phyloP scores from a whole-genome alignment of 2,113 vertebrate species.

The Kryptolebias marmoratus region DNA sequence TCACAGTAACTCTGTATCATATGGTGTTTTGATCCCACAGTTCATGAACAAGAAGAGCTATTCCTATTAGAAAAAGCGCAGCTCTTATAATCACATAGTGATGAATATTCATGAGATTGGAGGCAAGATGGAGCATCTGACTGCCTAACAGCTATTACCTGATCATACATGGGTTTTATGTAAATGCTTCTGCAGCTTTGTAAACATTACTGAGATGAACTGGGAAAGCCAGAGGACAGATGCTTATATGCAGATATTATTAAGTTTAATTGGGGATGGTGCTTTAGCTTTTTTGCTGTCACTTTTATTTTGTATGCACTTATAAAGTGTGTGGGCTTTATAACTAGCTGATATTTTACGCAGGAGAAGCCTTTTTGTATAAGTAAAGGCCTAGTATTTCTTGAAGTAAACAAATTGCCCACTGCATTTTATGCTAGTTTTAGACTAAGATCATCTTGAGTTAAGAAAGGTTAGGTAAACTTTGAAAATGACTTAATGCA shows the following conservation, averaged over 20 bases:
- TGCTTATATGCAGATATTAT: conserved; percentile 48
- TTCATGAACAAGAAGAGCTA: conserved; percentile 31
- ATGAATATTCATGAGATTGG: conserved; percentile 69
- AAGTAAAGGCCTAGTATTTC: too few species aligned
- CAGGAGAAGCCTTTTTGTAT: too few species aligned
- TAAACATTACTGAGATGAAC: conserved; percentile 45
- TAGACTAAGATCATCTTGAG: too few species aligned
- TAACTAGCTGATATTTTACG: too few species aligned
- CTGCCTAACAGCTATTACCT: conserved; percentile 58
- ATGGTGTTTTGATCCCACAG: conserved; percentile 43
- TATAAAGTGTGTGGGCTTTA: too few species aligned
- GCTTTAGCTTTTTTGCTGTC: too few species aligned
- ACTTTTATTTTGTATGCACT: too few species aligned
- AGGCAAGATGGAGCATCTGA: conserved; percentile 13
- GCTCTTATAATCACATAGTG: conserved; percentile 41
- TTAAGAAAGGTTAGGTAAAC: too few species aligned
- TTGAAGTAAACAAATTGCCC: too few species aligned
- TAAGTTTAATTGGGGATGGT: conserved; percentile 14
- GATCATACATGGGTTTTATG: conserved; percentile 61
- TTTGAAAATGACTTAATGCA: too few species aligned
- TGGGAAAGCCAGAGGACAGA: conserved; percentile 44
- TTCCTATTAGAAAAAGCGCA: conserved; percentile 34
- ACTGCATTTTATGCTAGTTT: too few species aligned
- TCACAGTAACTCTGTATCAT: conserved; percentile 38
- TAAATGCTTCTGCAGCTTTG: conserved; percentile 52